Conservation (phyloP, 2,888 invertebrate species). For the Sthenelais limicola region DNA sequence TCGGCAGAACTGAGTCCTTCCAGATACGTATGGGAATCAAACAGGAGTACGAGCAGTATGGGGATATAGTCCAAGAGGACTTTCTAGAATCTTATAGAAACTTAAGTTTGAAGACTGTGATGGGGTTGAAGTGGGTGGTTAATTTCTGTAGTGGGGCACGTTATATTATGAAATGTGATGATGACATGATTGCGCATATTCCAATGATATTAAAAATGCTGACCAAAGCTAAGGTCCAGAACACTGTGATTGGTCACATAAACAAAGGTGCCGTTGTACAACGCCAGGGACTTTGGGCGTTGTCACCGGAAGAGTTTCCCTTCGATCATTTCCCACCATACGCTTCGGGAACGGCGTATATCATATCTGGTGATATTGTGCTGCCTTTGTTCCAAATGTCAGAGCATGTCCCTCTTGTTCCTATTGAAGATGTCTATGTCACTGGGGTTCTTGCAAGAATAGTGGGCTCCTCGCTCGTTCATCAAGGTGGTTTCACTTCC, state of each 20-base stretch:
- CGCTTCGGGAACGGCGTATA: constrained; percentile 37
- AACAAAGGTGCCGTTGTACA: constrained; percentile 11
- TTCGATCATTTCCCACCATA: constrained; percentile 36
- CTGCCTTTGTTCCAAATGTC: constrained; percentile 42
- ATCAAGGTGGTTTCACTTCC: constrained; percentile 8
- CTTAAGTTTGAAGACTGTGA: constrained; percentile 72
- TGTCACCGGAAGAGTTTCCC: constrained; percentile 36
- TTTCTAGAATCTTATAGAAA: constrained; percentile 72
- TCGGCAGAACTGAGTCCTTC: constrained; percentile 45
- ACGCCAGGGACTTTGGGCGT: constrained; percentile 31
- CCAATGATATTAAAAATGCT: constrained; percentile 66
- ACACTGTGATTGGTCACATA: constrained; percentile 26
- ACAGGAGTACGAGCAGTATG: constrained; percentile 59
- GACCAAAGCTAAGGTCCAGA: neutral
- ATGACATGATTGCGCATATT: constrained; percentile 73
- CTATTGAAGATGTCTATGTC: constrained; percentile 61
- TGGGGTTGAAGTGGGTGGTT: constrained; percentile 70
- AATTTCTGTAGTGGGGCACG: constrained; percentile 63
- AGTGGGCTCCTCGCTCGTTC: constrained; percentile 11
- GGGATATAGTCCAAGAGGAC: constrained; percentile 68
- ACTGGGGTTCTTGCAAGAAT: constrained; percentile 58
- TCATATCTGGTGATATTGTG: constrained; percentile 26
- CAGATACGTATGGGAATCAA: constrained; percentile 5
- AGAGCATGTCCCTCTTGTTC: constrained; percentile 54
- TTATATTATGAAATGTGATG: constrained; percentile 72